A percentile compares a stretch with the other conserved stretches of the same genome.
Evolutionary conservation across 2,888 invertebrate genomes (phyloP).

Genomic region (Cacoxenus indagator): DNA sequence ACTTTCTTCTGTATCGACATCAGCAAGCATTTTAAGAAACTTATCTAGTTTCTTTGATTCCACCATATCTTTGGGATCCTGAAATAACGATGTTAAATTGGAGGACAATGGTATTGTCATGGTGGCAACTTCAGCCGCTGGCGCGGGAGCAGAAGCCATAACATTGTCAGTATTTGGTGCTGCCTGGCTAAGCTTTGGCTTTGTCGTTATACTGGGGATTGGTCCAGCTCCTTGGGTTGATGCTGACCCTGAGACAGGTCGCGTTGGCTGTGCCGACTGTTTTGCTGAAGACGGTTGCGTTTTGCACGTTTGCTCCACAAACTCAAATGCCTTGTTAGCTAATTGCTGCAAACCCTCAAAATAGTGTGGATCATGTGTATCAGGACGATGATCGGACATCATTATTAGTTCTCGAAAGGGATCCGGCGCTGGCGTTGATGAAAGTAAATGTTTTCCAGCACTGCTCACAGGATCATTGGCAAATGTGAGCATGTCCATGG

Average conservation of each 20-base stretch:
- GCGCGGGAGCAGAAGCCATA: background rate
- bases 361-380: constrained; percentile 61
- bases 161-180: background rate
- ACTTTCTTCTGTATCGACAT: constrained; percentile 70
- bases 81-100: constrained; percentile 62
- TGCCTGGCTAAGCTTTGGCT: background rate
- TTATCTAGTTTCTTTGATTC: constrained; percentile 69
- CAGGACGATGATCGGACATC: constrained; percentile 71
- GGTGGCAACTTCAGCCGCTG: constrained; percentile 12
- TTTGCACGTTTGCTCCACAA: constrained; percentile 72
- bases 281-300: constrained; percentile 43
- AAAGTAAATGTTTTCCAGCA: constrained; percentile 41
- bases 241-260: constrained; percentile 6
- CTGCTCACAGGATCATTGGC: constrained; percentile 75
- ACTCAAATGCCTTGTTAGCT: constrained; percentile 76
- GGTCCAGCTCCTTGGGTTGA: background rate
- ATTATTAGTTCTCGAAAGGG: constrained; percentile 77
- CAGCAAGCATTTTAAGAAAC: constrained; percentile 68
- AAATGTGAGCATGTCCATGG: constrained; percentile 87
- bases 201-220: background rate
- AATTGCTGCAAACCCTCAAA: constrained; percentile 73
- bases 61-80: constrained; percentile 68
- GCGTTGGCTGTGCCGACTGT: background rate
- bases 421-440: constrained; percentile 68
- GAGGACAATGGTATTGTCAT: constrained; percentile 43